Base-by-base conservation (phyloP, 2,797 vertebrate genomes). In the Choloepus didactylus region DNA sequence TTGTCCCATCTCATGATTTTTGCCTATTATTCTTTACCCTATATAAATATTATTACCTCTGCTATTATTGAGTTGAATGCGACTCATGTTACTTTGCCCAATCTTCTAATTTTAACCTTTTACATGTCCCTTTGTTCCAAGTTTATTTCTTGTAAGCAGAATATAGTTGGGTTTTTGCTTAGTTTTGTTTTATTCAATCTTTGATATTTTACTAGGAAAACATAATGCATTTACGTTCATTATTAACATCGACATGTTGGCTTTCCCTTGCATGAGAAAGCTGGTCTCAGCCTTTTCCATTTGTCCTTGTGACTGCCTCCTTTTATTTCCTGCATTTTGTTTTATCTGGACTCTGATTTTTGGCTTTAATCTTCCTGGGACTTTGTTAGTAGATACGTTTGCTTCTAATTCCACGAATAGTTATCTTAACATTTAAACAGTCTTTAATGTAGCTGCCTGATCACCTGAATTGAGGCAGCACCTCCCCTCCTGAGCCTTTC, bases 221-320 rank as follows among this genome's bases (percentile, higher is more conserved):
- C 1, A 1, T 66, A 60, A 19, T 0, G 3, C 67, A 1, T 60
- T 81, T 56, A 83, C 8, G 8, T 59, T 80, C 15, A 5, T 79
- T 82, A 7, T 82, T n/a, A 23, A 29, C 35, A 2, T 1, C 0
- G 35, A 16, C 15, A 3, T 0, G 0, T 1, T 5, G 18, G 5
- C 15, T 27, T 51, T 51, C 54, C 10, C 27, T 6, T 44, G 35
- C 0, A 0, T 0, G 31, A 60, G 49, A 18, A 62, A 35, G 49
- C 21, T 25, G n/a, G 41, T 19, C 29, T 6, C 27, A 0, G 19
- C 23, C 18, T 73, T 62, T 60, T 16, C 35, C 3, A 2, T 51
- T 80, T 15, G 1, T 62, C 44, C 49, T 73, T 3, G 18, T 0
- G 7, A 27, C 14, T 18, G 16, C 14, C 70, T 35, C 31, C 12